Conservation (phyloP, 2,113 vertebrate genomes). For the Archocentrus centrarchus region DNA sequence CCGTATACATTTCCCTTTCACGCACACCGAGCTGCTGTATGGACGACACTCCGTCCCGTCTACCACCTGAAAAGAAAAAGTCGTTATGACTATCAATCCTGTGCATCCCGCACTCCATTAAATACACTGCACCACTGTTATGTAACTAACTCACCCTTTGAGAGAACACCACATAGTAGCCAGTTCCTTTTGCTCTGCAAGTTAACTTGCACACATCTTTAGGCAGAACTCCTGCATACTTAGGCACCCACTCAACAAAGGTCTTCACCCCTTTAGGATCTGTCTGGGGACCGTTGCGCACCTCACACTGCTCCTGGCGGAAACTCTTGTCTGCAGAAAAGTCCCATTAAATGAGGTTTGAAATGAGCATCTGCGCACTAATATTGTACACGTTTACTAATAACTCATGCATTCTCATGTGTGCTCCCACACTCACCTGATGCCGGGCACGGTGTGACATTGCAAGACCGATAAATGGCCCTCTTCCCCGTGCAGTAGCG, state of each 20-base stretch:
- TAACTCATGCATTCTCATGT: neutral
- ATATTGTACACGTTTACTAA: neutral
- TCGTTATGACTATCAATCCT: neutral
- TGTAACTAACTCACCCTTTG: conserved; percentile 87
- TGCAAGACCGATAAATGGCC: conserved; percentile 94
- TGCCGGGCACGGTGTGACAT: conserved; percentile 82
- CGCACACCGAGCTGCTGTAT: conserved; percentile 93
- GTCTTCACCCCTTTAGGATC: conserved; percentile 97
- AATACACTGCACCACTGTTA: neutral
- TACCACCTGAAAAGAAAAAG: conserved; percentile 81
- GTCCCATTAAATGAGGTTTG: neutral
- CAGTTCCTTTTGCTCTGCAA: conserved; percentile 96
- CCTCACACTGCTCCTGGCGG: conserved; percentile 95
- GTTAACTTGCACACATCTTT: conserved; percentile 96
- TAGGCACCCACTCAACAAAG: conserved; percentile 96
- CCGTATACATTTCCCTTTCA: conserved; percentile 92
- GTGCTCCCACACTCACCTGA: conserved; percentile 77
- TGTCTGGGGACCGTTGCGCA: conserved; percentile 94
- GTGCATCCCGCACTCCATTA: neutral
- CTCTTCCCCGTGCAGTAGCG: conserved; percentile 96
- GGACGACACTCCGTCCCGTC: conserved; percentile 96
- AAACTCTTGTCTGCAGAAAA: conserved; percentile 87
- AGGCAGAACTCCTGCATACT: conserved; percentile 92
- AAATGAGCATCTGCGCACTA: neutral
- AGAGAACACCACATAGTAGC: conserved; percentile 97